Base-by-base conservation (phyloP, 2,797 vertebrate genomes). In the Crocidura indochinensis region DNA sequence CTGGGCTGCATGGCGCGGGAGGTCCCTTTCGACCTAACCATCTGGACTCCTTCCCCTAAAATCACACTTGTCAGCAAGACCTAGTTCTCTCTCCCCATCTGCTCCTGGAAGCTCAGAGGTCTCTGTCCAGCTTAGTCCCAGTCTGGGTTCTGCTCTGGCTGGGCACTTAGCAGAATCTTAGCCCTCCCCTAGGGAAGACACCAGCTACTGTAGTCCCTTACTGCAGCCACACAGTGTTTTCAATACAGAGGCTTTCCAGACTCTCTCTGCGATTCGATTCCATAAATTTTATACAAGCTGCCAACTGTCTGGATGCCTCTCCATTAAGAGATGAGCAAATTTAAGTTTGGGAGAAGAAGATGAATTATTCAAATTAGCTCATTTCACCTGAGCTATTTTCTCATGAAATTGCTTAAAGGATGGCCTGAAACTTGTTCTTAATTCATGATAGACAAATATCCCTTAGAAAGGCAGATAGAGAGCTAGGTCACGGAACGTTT, bases 311-410 rank as follows among this genome's bases (percentile, higher is more conserved):
- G 56, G 46, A 65, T 91, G 71, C 75, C 88, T 87, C 72, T 92
- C 84, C 75, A 91, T 83, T 93, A 92, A 85, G 46, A 8, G 24
- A 56, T 84, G 8, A 93, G 47, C 27, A 93, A 89, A 89, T 94
- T 91, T 87, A 94, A 94, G 82, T 92, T 93, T 93, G n/a, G 46
- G 84, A 75, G 68, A 87, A 46, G 78, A 64, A 93, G 77, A 89
- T 87, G 64, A 93, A 91, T 94, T 83, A 91, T 85, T 92, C 64
- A 89, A 29, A 93, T 72, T 31, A 88, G 74, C 11, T 90, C 15
- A 85, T 95, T 94, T 94, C 51, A 75, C 29, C 60, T 78, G 90
- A 88, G 69, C 67, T 49, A 87, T 84, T 92, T 80, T 92, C 74
- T 84, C 91, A 91, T 81, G 77, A 87, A 82, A 92, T 27, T 80